phyloP scores from a whole-genome alignment of 2,797 vertebrate species.

The Cirrhinus mrigala region DNA sequence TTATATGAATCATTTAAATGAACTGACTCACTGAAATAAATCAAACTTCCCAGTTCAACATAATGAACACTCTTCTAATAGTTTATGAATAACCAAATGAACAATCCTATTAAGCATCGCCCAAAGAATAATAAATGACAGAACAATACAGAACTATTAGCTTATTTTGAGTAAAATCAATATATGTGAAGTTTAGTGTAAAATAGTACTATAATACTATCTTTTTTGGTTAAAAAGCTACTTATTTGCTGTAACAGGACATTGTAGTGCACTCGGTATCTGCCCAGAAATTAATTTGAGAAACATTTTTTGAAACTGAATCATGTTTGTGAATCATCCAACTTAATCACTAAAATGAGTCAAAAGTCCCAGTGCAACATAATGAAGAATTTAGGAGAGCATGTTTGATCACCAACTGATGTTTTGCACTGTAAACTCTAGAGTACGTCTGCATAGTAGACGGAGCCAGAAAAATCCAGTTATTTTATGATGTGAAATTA shows the following conservation, averaged over 20 bases:
- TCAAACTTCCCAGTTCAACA: background rate
- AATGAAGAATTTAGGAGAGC: background rate
- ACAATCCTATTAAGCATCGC: background rate
- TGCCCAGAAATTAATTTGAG: background rate
- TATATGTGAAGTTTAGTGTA: background rate
- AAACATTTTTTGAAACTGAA: background rate
- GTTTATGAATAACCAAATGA: background rate
- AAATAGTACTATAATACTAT: background rate
- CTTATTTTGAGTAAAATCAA: too few species aligned
- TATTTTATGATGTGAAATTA: conserved; percentile 6
- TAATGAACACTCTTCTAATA: too few species aligned
- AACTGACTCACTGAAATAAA: background rate
- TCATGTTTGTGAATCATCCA: background rate
- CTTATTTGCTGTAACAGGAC: too few species aligned
- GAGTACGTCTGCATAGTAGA: background rate
- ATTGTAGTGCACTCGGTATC: background rate
- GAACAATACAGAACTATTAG: too few species aligned
- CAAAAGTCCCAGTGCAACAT: background rate
- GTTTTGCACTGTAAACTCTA: background rate
- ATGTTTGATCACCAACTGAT: background rate
- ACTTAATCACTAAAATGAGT: background rate
- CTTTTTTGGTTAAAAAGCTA: background rate
- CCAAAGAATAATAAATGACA: background rate
- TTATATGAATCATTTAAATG: background rate
- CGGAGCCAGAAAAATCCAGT: background rate